phyloP scores from a whole-genome alignment of 2,797 vertebrate genomes.

The Otolemur crassicaudatus region DNA sequence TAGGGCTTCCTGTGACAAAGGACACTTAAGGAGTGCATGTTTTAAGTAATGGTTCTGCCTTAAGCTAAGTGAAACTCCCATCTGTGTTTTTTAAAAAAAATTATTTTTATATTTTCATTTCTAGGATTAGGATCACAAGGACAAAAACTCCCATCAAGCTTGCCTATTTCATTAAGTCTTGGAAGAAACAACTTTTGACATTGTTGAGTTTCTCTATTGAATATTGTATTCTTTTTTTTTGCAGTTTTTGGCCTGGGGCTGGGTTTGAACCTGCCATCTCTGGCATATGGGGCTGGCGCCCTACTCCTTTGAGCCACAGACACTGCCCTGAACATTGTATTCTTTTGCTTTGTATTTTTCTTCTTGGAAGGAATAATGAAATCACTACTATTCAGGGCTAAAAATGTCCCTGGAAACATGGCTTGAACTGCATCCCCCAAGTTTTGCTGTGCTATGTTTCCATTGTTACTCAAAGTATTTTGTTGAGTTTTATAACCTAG shows the following conservation, averaged over 20 bases:
- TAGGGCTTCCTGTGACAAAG: not conserved
- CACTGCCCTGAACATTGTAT: not conserved
- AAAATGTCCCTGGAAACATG: not conserved
- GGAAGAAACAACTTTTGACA: not conserved
- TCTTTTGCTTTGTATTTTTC: not conserved
- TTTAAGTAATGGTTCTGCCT: not conserved
- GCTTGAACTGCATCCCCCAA: slow-evolving; percentile 4
- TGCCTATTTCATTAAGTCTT: not conserved
- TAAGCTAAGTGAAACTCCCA: not conserved
- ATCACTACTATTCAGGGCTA: not conserved
- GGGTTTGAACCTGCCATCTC: too few species aligned
- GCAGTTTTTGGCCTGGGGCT: too few species aligned
- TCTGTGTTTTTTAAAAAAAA: not conserved
- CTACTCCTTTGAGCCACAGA: too few species aligned
- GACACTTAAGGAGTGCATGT: not conserved
- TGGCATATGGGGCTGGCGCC: too few species aligned
- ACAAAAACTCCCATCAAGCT: not conserved
- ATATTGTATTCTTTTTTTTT: too few species aligned
- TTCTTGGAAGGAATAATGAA: slow-evolving; percentile 16
- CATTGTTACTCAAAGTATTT: slow-evolving; percentile 40
- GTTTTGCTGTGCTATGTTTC: slow-evolving; percentile 43
- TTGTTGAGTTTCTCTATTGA: slow-evolving; percentile 29
- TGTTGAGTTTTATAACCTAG: not conserved
- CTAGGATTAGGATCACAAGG: not conserved
- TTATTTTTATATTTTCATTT: not conserved